phyloP scores from a whole-genome alignment of 2,113 vertebrate species.

The Caranx ignobilis region DNA sequence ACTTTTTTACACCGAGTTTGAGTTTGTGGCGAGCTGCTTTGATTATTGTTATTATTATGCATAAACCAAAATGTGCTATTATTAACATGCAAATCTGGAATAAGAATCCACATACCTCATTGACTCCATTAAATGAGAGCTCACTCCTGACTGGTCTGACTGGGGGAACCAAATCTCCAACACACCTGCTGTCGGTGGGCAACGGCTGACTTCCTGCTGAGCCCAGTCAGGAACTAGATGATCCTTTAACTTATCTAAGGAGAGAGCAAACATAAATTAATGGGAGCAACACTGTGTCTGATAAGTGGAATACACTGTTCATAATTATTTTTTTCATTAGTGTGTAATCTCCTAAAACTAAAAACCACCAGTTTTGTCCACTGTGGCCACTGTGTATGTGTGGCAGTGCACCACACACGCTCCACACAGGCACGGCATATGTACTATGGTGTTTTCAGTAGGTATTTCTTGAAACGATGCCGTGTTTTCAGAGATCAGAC shows the following conservation, averaged over 20 bases:
- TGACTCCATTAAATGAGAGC: conserved; percentile 91
- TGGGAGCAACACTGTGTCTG: not conserved
- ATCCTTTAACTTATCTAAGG: conserved; percentile 46
- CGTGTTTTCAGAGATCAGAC: no score
- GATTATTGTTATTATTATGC: not conserved
- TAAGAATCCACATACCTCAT: conserved; percentile 85
- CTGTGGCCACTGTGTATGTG: no score
- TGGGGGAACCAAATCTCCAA: conserved; percentile 90
- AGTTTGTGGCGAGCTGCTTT: not conserved
- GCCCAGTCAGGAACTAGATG: conserved; percentile 88
- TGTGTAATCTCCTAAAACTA: no score
- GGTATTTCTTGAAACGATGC: no score
- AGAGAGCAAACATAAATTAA: conserved; percentile 5
- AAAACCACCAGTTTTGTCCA: no score
- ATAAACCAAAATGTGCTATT: not conserved
- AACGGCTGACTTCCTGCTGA: conserved; percentile 84
- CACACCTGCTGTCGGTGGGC: conserved; percentile 71
- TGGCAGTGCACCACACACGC: no score
- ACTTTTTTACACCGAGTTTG: not conserved
- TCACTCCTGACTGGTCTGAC: conserved; percentile 90
- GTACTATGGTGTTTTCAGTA: no score
- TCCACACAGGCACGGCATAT: no score
- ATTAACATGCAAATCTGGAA: not conserved
- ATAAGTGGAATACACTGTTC: no score
- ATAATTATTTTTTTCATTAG: no score